Evolutionary conservation across 2,888 invertebrate species (phyloP), one percentile per base, ranked within the genome.

Genomic region (Aquatica leii): DNA sequence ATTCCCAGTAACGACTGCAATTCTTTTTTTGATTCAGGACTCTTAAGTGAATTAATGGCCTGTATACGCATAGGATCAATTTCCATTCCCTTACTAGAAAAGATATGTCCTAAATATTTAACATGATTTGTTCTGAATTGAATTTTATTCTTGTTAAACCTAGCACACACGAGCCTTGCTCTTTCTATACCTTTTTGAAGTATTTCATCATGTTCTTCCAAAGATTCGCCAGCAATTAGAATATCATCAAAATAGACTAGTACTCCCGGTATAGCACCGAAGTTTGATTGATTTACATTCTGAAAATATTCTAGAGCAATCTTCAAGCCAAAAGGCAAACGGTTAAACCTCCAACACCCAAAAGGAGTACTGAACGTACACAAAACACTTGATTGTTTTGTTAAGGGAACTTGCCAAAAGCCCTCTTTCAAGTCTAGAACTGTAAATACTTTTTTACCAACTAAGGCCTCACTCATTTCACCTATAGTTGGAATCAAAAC

Each of bases 221-320:
- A n/a, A n/a, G 50, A 53, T 37, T 58, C 46, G 11, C 58, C 68
- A 3, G 57, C 35, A 18, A 65, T 59, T 18, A 69, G 40, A 60
- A 78, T 62, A 70, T 77, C 66, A 70, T 81, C 70, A 66, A 77
- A 68, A 66, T 79, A 75, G 41, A 81, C 52, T 54, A 72, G 6
- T 49, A 79, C 70, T 62, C 76, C 52, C 46, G 50, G 24, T 64
- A 74, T 72, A 68, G 75, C 18, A 71, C 77, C 40, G 78, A 77
- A 76, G 73, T 74, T 15, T 67, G 77, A 35, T 69, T 71, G 14
- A 75, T 76, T 75, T 20, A 69, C 64, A 48, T 69, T 70, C 58
- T 78, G 76, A 66, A 78, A 79, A 15, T 71, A 17, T 20, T 76
- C 76, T n/a, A 77, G 77, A 3, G 46, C 51, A 9, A 31, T 18